Evolutionary conservation across 2,888 invertebrate species (phyloP).

Genomic region (Ditula angustiorana): DNA sequence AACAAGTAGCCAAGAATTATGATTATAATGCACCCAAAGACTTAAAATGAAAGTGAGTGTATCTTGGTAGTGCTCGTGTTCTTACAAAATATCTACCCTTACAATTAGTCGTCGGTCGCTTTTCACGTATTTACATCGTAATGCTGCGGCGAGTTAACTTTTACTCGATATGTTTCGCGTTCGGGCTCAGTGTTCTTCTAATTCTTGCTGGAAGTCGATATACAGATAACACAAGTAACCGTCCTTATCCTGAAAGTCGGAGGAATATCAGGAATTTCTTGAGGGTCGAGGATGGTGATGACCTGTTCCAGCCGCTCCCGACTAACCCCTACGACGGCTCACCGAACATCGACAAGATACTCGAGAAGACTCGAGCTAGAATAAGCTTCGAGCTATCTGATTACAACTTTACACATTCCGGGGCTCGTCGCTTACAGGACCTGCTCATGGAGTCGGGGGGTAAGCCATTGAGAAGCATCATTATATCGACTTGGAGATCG

Average conservation of each 20-base stretch:
- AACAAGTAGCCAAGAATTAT: constrained; percentile 74
- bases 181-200: constrained; percentile 81
- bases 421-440: constrained; percentile 86
- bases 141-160: constrained; percentile 83
- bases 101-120: constrained; percentile 54
- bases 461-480: constrained; percentile 90
- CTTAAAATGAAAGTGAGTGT: constrained; percentile 72
- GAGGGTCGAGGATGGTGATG: constrained; percentile 86
- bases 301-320: constrained; percentile 62
- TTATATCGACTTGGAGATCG: constrained; percentile 95
- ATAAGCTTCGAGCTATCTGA: constrained; percentile 71
- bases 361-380: constrained; percentile 70
- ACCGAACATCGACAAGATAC: constrained; percentile 68
- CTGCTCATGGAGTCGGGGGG: constrained; percentile 89
- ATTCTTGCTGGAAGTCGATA: constrained; percentile 84
- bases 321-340: constrained; percentile 72
- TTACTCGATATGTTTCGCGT: constrained; percentile 82
- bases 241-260: constrained; percentile 74
- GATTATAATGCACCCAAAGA: constrained; percentile 69
- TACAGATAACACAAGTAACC: constrained; percentile 82
- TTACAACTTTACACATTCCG: constrained; percentile 70
- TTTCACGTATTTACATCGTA: constrained; percentile 65
- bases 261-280: constrained; percentile 81
- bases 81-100: constrained; percentile 56
- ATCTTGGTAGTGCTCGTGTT: constrained; percentile 66